phyloP scores from a whole-genome alignment of 2,797 vertebrate genomes.

The Falco rusticolus region DNA sequence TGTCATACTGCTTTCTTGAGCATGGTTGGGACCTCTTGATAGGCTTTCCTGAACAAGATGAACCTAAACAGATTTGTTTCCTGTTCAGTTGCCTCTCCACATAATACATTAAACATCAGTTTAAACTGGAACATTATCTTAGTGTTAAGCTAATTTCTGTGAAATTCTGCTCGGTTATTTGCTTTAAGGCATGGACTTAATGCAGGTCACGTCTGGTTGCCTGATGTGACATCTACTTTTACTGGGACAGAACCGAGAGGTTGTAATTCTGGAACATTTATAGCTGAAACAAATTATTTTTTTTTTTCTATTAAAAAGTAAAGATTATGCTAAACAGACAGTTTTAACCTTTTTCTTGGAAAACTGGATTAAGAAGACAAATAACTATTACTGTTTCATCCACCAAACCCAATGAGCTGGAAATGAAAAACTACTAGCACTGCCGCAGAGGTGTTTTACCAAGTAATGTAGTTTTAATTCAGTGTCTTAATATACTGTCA shows the following conservation, averaged over 20 bases:
- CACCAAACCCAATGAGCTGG: conserved; percentile 67
- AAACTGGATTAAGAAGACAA: conserved; percentile 50
- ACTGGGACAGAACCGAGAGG: not conserved
- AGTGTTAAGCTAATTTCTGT: not conserved
- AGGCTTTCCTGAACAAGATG: not conserved
- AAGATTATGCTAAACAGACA: conserved; percentile 49
- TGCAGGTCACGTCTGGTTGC: not conserved
- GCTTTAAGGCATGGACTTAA: not conserved
- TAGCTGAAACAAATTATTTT: not conserved
- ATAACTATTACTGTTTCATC: conserved; percentile 65
- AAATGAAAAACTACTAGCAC: not conserved
- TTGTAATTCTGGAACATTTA: not conserved
- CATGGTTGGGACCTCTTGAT: not conserved
- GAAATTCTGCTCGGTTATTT: not conserved
- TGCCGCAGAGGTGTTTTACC: not conserved
- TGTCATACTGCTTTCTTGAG: not conserved
- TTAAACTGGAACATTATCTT: not conserved
- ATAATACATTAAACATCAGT: not conserved
- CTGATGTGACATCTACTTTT: not conserved
- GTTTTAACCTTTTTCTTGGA: not conserved
- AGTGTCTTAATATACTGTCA: not conserved
- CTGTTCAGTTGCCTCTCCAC: not conserved
- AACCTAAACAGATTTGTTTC: not conserved
- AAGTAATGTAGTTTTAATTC: not conserved
- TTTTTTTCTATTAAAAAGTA: conserved; percentile 32